Percentiles rank a stretch among this genome's conserved stretches.
Conservation (phyloP, 2,113 vertebrate genomes). For the Istiophorus platypterus region DNA sequence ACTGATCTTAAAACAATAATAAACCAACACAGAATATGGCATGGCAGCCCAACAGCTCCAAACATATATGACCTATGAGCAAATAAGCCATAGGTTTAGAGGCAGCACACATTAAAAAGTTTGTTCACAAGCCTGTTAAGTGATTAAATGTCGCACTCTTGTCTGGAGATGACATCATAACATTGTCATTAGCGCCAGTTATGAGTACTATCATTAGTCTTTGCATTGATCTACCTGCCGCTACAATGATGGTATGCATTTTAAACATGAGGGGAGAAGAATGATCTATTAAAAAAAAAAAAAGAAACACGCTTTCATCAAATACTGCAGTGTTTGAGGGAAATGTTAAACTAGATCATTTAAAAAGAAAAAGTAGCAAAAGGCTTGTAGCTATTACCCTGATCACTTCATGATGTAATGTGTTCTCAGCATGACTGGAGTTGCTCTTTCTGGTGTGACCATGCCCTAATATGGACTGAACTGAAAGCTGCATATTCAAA, state of each 20-base stretch:
- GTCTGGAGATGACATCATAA: not conserved
- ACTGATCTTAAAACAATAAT: not conserved
- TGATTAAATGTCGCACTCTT: not conserved
- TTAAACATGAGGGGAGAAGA: too few relatives aligned
- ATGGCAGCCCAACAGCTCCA: not conserved
- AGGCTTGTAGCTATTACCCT: not conserved
- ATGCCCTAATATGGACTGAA: not conserved
- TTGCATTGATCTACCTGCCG: too few relatives aligned
- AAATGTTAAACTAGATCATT: not conserved
- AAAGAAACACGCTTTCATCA: too few relatives aligned
- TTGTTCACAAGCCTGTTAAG: not conserved
- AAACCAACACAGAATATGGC: not conserved
- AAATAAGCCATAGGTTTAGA: not conserved
- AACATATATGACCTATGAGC: not conserved
- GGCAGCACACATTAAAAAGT: not conserved
- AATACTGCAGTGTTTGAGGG: not conserved
- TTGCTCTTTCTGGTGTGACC: not conserved
- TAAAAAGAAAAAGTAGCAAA: not conserved
- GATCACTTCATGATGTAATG: not conserved
- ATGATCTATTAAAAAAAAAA: not conserved
- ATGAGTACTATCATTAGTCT: too few relatives aligned
- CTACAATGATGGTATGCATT: too few relatives aligned
- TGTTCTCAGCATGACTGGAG: conserved; percentile 13
- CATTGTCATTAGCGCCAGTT: not conserved
- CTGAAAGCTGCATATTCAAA: not conserved